Percentiles rank a stretch among this genome's conserved stretches.
Conservation (phyloP, 2,888 invertebrate species). For the Eupithecia abbreviata region DNA sequence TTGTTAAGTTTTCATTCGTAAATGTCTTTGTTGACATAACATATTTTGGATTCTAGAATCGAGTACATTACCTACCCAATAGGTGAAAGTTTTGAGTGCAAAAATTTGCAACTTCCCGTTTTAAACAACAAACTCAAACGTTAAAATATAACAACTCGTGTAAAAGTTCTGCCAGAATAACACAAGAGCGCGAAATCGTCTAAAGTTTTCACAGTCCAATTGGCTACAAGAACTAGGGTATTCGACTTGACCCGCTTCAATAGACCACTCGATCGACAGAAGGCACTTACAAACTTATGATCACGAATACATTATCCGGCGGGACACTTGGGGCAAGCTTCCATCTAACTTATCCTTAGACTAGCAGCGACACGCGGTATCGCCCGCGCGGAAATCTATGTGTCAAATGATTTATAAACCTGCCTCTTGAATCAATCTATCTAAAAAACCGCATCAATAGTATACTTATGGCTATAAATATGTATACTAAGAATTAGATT, state of each 20-base stretch:
- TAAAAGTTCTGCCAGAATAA: neutral
- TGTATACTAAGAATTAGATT: too few relatives aligned
- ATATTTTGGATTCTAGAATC: neutral
- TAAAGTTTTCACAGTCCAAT: constrained; percentile 27
- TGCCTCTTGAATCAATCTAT: too few relatives aligned
- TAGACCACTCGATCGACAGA: constrained; percentile 40
- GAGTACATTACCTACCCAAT: neutral
- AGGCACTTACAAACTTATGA: constrained; percentile 43
- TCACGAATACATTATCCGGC: constrained; percentile 45
- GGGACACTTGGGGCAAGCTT: constrained; percentile 37
- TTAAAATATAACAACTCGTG: neutral
- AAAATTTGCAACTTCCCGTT: neutral
- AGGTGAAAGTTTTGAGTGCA: neutral
- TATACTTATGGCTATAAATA: too few relatives aligned
- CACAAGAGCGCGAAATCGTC: neutral
- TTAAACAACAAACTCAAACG: neutral
- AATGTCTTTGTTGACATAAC: neutral
- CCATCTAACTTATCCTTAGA: constrained; percentile 3
- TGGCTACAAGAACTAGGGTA: constrained; percentile 34
- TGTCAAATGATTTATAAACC: too few relatives aligned
- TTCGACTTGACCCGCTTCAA: constrained; percentile 31
- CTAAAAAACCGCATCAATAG: too few relatives aligned
- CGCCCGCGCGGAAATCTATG: too few relatives aligned
- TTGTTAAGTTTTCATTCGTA: neutral
- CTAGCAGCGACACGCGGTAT: too few relatives aligned